Evolutionary conservation across 2,888 invertebrate genomes (phyloP).

Genomic region (Melanargia galathea): DNA sequence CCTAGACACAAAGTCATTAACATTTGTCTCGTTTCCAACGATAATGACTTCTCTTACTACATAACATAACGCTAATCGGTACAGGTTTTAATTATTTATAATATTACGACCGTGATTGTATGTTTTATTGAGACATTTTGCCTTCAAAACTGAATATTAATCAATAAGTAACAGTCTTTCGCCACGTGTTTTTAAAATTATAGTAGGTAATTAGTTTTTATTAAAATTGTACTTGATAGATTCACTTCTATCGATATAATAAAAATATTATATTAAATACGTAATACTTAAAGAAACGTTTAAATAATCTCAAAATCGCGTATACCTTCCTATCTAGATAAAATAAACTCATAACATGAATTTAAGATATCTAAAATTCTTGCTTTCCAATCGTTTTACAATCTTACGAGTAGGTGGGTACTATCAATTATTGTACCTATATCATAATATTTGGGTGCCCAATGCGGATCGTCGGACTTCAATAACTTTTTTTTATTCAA

Average conservation of each 20-base stretch:
- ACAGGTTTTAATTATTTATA: slow-evolving; percentile 8
- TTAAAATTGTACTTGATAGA: not conserved
- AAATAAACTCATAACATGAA: too few relatives aligned
- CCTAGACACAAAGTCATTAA: slow-evolving; percentile 9
- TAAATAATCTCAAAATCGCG: too few relatives aligned
- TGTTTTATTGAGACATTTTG: slow-evolving; percentile 10
- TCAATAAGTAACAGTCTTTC: not conserved
- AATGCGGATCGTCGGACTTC: too few relatives aligned
- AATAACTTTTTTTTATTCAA: too few relatives aligned
- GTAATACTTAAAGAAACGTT: too few relatives aligned
- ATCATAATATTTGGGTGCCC: too few relatives aligned
- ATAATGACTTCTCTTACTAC: slow-evolving; percentile 9
- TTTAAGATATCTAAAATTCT: too few relatives aligned
- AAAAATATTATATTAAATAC: not conserved
- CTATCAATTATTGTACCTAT: too few relatives aligned
- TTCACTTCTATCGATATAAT: not conserved
- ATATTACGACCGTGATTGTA: not conserved
- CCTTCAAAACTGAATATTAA: slow-evolving; percentile 8
- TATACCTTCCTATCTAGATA: too few relatives aligned
- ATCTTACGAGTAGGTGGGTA: too few relatives aligned
- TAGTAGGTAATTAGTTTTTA: not conserved
- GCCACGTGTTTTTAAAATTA: not conserved
- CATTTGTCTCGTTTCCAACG: slow-evolving; percentile 17
- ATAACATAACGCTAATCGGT: slow-evolving; percentile 9
- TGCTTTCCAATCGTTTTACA: too few relatives aligned